Conservation (phyloP, 1,140 invertebrate species). For the Psix sp. region DNA sequence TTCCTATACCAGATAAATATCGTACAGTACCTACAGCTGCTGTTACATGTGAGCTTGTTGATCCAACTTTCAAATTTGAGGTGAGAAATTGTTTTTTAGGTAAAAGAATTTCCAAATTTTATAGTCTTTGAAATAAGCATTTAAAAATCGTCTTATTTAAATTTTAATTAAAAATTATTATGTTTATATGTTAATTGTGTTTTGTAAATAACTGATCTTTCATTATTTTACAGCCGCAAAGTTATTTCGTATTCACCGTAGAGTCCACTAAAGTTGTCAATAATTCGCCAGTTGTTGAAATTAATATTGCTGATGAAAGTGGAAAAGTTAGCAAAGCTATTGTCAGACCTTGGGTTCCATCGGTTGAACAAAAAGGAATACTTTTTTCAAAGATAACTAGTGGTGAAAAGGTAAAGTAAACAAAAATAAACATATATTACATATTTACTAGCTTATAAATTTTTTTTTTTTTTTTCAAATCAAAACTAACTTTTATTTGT, state of each 20-base stretch:
- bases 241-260: not conserved
- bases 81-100: not conserved
- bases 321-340: slow-evolving; percentile 9
- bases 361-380: slow-evolving; percentile 59
- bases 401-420: slow-evolving; percentile 56
- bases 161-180: not conserved
- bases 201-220: not conserved
- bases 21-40: slow-evolving; percentile 41
- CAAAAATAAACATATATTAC: slow-evolving; percentile 7
- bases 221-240: slow-evolving; percentile 9
- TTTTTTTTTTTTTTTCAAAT: slow-evolving; percentile 3
- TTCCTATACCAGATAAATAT: slow-evolving; percentile 44
- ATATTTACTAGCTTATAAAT: no score
- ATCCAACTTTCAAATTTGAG: no score
- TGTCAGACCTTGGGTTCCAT: slow-evolving; percentile 59
- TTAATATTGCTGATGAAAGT: not conserved
- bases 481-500: not conserved
- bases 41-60: slow-evolving; percentile 42
- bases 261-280: not conserved
- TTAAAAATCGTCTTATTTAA: no score
- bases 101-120: not conserved
- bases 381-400: slow-evolving; percentile 46
- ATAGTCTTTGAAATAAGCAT: no score
- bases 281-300: slow-evolving; percentile 1
- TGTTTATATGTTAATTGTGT: not conserved